Conservation (phyloP, 2,888 invertebrate genomes). For the Dascillus cervinus region DNA sequence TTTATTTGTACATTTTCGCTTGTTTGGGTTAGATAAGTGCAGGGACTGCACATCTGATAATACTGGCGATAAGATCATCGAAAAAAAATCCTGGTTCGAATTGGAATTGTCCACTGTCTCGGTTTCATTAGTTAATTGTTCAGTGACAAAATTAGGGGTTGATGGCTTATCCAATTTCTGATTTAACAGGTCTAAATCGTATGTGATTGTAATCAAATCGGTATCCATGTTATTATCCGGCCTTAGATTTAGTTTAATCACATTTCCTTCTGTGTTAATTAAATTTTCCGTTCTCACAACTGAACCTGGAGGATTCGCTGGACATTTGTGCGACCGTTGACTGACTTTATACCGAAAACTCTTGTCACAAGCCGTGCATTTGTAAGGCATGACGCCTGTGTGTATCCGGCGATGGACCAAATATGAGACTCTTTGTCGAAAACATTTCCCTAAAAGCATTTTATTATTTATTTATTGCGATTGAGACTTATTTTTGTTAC, state of each 20-base stretch:
- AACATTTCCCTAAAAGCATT: slow-evolving; percentile 68
- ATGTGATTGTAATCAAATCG: too few species aligned
- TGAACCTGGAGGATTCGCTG: slow-evolving; percentile 53
- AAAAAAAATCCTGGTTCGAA: slow-evolving; percentile 40
- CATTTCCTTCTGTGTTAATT: too few species aligned
- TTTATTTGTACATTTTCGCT: slow-evolving; percentile 11
- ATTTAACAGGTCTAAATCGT: too few species aligned
- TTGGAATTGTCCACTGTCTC: too few species aligned
- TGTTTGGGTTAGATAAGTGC: slow-evolving; percentile 38
- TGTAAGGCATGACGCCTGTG: slow-evolving; percentile 80
- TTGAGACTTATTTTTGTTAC: slow-evolving; percentile 39
- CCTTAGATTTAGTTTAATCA: too few species aligned
- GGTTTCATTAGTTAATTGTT: too few species aligned
- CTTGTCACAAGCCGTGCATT: slow-evolving; percentile 72
- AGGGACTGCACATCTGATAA: slow-evolving; percentile 56
- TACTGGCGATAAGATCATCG: slow-evolving; percentile 42
- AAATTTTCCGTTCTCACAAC: slow-evolving; percentile 37
- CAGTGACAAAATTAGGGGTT: too few species aligned
- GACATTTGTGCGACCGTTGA: slow-evolving; percentile 75
- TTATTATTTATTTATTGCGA: neutral
- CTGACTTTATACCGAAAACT: slow-evolving; percentile 81
- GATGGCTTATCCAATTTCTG: too few species aligned
- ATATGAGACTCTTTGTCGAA: slow-evolving; percentile 78
- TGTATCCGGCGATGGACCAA: slow-evolving; percentile 78
- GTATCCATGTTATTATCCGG: too few species aligned